A percentile compares a stretch with the other conserved stretches of the same genome.
Conservation (phyloP, 64 coral and sea anemone species). For the Stichodactyla helianthus region DNA sequence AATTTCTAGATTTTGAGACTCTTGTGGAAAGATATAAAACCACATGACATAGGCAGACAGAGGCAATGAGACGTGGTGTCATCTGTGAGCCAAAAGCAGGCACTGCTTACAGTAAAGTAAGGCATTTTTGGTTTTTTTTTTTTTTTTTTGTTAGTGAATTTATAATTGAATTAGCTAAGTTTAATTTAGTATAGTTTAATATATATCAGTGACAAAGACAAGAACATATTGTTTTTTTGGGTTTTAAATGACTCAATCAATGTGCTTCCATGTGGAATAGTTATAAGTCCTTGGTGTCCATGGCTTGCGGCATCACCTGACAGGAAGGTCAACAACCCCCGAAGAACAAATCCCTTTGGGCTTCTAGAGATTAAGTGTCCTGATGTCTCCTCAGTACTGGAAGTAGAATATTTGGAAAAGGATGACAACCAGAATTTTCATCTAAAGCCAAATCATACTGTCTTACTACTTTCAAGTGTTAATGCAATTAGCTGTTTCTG, state of each 20-base stretch:
- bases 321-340: background rate
- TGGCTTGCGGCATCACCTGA: background rate
- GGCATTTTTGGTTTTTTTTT: background rate
- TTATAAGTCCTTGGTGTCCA: background rate
- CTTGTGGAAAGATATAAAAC: too few relatives aligned
- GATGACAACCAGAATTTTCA: background rate
- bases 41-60: background rate
- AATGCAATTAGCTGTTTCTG: conserved; percentile 32
- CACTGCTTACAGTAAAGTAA: background rate
- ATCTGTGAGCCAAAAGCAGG: background rate
- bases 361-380: background rate
- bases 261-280: background rate
- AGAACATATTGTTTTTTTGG: too few relatives aligned
- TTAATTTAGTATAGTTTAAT: too few relatives aligned
- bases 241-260: background rate
- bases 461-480: conserved; percentile 33
- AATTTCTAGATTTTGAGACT: too few relatives aligned
- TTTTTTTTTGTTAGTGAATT: background rate
- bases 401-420: background rate
- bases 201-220: too few relatives aligned
- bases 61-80: background rate
- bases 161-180: too few relatives aligned
- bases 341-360: background rate
- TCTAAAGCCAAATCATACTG: background rate
- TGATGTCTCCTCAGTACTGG: background rate